Conservation (phyloP, 2,797 vertebrate species). For the Salarias fasciatus region DNA sequence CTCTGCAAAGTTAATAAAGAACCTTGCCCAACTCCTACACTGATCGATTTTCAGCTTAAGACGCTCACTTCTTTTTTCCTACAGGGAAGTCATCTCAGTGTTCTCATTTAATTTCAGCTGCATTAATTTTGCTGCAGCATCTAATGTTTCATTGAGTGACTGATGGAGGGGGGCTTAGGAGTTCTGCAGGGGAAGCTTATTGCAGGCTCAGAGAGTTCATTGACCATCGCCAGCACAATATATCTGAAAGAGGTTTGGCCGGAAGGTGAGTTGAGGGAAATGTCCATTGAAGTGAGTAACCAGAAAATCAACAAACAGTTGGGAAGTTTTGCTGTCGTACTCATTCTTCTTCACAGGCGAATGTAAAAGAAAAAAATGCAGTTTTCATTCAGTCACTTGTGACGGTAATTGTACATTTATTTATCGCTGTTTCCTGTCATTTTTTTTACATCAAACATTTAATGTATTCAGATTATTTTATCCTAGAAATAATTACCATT, state of each 20-base stretch:
- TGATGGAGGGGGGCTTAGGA: slow-evolving; percentile 46
- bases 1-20: slow-evolving; percentile 77
- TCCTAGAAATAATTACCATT: neutral
- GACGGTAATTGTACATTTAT: neutral
- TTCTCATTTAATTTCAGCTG: slow-evolving; percentile 73
- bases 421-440: neutral
- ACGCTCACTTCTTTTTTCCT: slow-evolving; percentile 55
- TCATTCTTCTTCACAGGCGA: neutral
- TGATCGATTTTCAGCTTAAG: slow-evolving; percentile 71
- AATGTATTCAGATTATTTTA: slow-evolving; percentile 4
- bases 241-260: slow-evolving; percentile 24
- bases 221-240: slow-evolving; percentile 40
- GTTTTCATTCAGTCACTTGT: neutral
- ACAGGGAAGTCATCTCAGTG: slow-evolving; percentile 48
- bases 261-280: neutral
- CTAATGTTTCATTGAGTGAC: slow-evolving; percentile 67
- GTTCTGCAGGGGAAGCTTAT: slow-evolving; percentile 57
- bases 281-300: slow-evolving; percentile 2
- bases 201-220: slow-evolving; percentile 38
- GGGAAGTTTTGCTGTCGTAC: neutral
- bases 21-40: slow-evolving; percentile 54
- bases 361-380: neutral
- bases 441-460: neutral
- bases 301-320: slow-evolving; percentile 1
- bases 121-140: slow-evolving; percentile 69